These are phyloP conservation scores for Lumbricus terrestris DNA, from an alignment of 2,888 invertebrate genomes.

Conservation along the genomic window DNA sequence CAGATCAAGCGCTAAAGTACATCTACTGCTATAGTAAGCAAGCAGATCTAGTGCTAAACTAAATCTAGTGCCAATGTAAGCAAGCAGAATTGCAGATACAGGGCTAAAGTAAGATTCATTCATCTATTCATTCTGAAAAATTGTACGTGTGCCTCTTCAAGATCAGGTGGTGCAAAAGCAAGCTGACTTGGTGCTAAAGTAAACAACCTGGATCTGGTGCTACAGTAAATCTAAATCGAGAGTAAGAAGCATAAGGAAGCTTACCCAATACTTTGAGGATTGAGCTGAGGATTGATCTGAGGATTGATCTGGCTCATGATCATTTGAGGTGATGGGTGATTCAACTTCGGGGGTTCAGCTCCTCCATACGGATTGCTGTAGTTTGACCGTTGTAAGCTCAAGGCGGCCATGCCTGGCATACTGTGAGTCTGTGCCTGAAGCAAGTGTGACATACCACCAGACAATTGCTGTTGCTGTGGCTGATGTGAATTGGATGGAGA, in stretches of 20 bases:
- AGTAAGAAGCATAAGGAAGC: background rate
- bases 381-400: background rate
- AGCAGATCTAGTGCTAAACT: too few relatives aligned
- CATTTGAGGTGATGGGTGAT: constrained; percentile 4
- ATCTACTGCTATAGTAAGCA: background rate
- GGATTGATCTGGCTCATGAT: constrained; percentile 3
- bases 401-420: background rate
- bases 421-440: background rate
- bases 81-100: too few relatives aligned
- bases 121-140: too few relatives aligned
- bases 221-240: background rate
- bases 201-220: background rate
- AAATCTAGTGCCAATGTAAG: too few relatives aligned
- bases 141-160: too few relatives aligned
- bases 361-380: constrained; percentile 5
- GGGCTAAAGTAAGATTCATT: too few relatives aligned
- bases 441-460: background rate
- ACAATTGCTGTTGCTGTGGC: background rate
- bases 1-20: background rate
- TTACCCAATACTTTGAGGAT: background rate
- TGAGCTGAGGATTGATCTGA: background rate
- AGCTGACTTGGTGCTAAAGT: background rate
- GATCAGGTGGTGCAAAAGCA: too few relatives aligned
- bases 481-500: background rate
- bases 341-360: background rate